phyloP scores from a whole-genome alignment of 1,140 invertebrate species.

The Heliothis subflexa region DNA sequence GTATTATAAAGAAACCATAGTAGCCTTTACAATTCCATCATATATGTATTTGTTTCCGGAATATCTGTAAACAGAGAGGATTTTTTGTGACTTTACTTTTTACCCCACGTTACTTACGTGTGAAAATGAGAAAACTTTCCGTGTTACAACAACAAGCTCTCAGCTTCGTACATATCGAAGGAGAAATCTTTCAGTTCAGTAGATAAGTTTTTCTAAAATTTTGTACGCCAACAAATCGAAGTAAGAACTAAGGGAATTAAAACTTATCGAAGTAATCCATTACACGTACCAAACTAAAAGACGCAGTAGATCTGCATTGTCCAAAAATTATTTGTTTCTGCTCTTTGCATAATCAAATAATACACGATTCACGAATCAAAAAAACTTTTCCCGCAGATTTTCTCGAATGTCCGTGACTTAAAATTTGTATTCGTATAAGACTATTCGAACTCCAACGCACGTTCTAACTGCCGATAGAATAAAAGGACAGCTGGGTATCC shows the following conservation, averaged over 20 bases:
- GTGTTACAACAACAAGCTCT: conserved; percentile 23
- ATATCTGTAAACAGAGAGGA: not conserved
- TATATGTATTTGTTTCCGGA: not conserved
- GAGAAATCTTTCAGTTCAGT: conserved; percentile 13
- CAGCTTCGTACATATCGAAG: not conserved
- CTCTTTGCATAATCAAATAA: too few relatives aligned
- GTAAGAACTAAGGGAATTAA: conserved; percentile 18
- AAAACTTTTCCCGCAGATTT: not conserved
- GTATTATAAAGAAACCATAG: too few relatives aligned
- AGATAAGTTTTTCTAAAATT: conserved; percentile 31
- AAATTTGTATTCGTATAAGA: not conserved
- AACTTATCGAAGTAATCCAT: not conserved
- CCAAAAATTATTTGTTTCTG: too few relatives aligned
- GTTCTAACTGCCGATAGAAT: conserved; percentile 20
- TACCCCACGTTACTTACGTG: conserved; percentile 12
- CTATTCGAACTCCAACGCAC: not conserved
- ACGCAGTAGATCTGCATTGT: too few relatives aligned
- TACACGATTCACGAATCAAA: not conserved
- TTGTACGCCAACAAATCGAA: conserved; percentile 24
- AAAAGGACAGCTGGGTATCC: not conserved
- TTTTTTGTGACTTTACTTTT: not conserved
- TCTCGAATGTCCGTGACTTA: not conserved
- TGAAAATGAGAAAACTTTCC: conserved; percentile 33
- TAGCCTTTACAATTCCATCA: too few relatives aligned
- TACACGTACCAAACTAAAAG: too few relatives aligned